These are phyloP conservation scores for Micromesistius poutassou DNA, from an alignment of 2,797 vertebrate genomes.

Conservation along the genomic window DNA sequence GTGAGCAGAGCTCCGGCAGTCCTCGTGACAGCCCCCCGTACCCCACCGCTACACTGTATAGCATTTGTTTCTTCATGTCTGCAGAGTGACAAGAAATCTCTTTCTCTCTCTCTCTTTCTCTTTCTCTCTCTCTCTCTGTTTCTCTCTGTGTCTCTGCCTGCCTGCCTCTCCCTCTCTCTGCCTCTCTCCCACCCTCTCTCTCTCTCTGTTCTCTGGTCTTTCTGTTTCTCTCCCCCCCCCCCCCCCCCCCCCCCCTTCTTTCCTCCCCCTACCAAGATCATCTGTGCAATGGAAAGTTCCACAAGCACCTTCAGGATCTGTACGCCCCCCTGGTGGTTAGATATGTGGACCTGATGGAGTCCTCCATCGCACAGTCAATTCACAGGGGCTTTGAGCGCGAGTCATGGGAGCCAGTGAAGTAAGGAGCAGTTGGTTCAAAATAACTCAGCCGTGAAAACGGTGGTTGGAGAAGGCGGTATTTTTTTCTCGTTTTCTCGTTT, in stretches of 20 bases:
- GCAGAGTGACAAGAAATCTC: constrained; percentile 22
- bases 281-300: constrained; percentile 99
- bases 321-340: constrained; percentile 99
- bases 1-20: constrained; percentile 75
- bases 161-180: constrained; percentile 54
- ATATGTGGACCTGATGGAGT: constrained; percentile 99
- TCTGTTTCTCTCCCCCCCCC: not conserved
- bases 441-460: constrained; percentile 48
- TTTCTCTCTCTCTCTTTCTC: constrained; percentile 56
- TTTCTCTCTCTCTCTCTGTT: constrained; percentile 54
- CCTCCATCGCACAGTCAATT: constrained; percentile 99
- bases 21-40: not conserved
- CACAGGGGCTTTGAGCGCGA: constrained; percentile 99
- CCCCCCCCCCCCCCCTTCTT: constrained; percentile 3
- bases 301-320: constrained; percentile 99
- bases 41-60: not conserved
- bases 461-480: constrained; percentile 44
- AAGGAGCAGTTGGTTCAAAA: constrained; percentile 87
- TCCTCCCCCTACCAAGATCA: constrained; percentile 80
- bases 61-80: not conserved
- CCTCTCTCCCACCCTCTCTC: constrained; percentile 46
- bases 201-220: too few species aligned
- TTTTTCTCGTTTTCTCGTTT: constrained; percentile 38
- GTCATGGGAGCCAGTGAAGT: constrained; percentile 99
- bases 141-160: constrained; percentile 52